Evolutionary conservation across 2,797 vertebrate genomes (phyloP).

Genomic region (Artibeus jamaicensis): DNA sequence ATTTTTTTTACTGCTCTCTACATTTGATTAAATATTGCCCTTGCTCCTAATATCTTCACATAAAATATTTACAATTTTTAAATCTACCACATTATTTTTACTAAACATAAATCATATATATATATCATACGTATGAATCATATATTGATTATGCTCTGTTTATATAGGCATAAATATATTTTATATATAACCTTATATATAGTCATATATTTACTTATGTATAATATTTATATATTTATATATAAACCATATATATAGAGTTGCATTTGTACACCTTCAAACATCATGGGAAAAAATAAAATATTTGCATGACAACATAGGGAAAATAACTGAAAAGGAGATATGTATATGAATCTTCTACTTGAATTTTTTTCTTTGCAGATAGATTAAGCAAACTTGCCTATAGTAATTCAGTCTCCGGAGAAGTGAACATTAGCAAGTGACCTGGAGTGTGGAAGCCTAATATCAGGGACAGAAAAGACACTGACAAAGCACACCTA

Average conservation of each 20-base stretch:
- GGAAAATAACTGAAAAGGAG: background rate
- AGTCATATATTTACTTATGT: background rate
- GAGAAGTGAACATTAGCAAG: background rate
- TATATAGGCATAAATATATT: too few relatives aligned
- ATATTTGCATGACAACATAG: background rate
- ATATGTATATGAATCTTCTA: background rate
- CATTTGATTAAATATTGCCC: background rate
- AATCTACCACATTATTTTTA: background rate
- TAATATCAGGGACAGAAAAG: background rate
- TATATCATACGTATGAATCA: too few relatives aligned
- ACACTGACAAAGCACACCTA: background rate
- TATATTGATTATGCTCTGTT: too few relatives aligned
- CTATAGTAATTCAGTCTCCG: background rate
- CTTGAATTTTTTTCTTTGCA: background rate
- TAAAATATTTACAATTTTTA: background rate
- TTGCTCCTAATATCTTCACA: background rate
- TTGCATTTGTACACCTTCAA: background rate
- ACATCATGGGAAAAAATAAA: background rate
- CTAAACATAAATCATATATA: background rate
- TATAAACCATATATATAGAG: background rate
- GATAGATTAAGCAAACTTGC: background rate
- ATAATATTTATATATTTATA: background rate
- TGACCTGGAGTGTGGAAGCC: background rate
- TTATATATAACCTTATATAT: too few relatives aligned
- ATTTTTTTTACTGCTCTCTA: background rate